Evolutionary conservation across 2,888 invertebrate genomes (phyloP), one percentile per base, ranked within the genome.

Genomic region (Antheraea yamamai): DNA sequence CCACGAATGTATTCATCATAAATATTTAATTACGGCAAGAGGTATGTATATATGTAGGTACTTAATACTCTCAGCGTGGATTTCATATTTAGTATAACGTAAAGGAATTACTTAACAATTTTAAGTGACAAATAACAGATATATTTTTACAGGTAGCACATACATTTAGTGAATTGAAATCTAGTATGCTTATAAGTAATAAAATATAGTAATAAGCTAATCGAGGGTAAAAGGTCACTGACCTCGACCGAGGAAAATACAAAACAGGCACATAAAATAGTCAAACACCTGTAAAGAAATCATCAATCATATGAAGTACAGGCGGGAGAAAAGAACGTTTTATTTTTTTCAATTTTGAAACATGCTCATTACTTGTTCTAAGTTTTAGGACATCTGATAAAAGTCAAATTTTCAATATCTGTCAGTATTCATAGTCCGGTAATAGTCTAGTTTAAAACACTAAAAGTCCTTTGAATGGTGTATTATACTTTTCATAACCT

Each of bases 301-400:
- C 92, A 92, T 93, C 89, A 92, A 93, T 93, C 93, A 92, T 84
- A 76, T 80, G 79, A 81, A 81, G 84, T 84, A 89, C 35, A 70
- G 70, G 2, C 23, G 61, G 71, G 26, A 71, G 61, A 61, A 72
- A 72, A 75, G 61, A 72, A 26, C 47, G 39, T 66, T 66, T 20
- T 64, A 64, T 61, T 61, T 55, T 23, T 61, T 23, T 23, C 10
- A 6, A 61, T 23, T 61, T 61, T 23, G n/a, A 20, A 18, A 18
- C 2, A 55, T 18, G 4, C 18, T 39, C 35, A 0, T 4, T 39
- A 39, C 35, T 39, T 39, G 35, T 39, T 39, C 16, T 16, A 51
- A 51, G 16, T 12, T 51, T 16, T 12, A 2, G 51, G 51, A 12
- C 16, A 51, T 51, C 16, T 3, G 14, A 51, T 51, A 14, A 52